Evolutionary conservation across 2,888 invertebrate species (phyloP), one percentile per base, ranked within the genome.

Genomic region (Leptopterna dolabrata): DNA sequence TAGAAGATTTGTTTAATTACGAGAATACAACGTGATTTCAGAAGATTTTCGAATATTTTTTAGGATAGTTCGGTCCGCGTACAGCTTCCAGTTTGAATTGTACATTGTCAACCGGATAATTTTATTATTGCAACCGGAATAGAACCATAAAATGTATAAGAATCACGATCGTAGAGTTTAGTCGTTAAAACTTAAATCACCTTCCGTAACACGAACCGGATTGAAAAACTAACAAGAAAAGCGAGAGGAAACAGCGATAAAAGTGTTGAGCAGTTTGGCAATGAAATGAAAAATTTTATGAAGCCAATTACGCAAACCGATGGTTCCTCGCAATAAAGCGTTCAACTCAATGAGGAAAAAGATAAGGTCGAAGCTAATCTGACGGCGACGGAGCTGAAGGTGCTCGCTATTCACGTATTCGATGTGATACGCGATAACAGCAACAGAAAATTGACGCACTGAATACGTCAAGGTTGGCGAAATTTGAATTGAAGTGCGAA

Each of bases 271-370:
- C 63, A 24, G 63, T 63, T 63, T 63, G 63, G 63, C 63, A 63
- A 63, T 63, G 63, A 24, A 63, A 63, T 63, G 63, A 63, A 27
- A 63, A 27, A 63, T 63, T 63, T 63, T 63, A 63, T 63, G 63
- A 63, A 63, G 63, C 63, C 63, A 63, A 63, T 63, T 63, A 63
- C 63, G 63, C 24, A 63, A 63, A 63, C 63, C 24, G 63, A 63
- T 63, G 63, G 63, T 63, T 63, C 63, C 63, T 63, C 24, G 63
- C 63, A 11, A 7, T 63, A 63, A 63, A 63, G 63, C 63, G 63
- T 63, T 24, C 9, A 63, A 63, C 63, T 24, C 63, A 27, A 63
- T 63, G 63, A 4, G 16, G 24, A 24, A 63, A 63, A 63, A 24
- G 24, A 24, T 24, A 63, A 63, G 63, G 63, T 63, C 27, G 63